These are phyloP conservation scores for Coreoperca whiteheadi DNA, from an alignment of 2,113 vertebrate genomes.

Conservation along the genomic window DNA sequence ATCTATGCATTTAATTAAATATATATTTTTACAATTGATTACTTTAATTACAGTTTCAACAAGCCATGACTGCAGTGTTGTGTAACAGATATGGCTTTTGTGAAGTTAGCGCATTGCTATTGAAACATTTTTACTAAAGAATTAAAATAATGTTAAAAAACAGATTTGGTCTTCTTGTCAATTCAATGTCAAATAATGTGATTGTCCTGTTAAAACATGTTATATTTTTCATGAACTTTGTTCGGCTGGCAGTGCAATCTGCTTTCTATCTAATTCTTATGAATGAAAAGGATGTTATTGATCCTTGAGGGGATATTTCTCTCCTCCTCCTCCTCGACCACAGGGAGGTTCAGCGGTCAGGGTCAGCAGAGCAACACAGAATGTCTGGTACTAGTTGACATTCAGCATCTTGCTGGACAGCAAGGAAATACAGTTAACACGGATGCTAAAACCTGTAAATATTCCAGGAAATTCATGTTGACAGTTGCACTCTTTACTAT, in stretches of 20 bases:
- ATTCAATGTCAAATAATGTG: neutral
- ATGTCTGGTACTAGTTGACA: neutral
- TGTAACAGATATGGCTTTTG: neutral
- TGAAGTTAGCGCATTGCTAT: neutral
- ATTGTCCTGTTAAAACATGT: neutral
- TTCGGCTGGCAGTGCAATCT: neutral
- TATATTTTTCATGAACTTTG: conserved; percentile 5
- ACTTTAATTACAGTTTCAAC: neutral
- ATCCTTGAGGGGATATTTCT: conserved; percentile 10
- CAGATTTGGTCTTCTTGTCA: neutral
- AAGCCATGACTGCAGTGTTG: neutral
- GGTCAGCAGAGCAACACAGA: neutral
- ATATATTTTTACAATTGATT: no score
- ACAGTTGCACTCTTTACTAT: neutral
- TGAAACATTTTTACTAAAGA: neutral
- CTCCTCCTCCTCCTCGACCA: neutral
- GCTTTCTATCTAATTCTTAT: conserved; percentile 2
- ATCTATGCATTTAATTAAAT: neutral
- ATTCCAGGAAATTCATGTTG: neutral
- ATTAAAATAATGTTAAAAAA: neutral
- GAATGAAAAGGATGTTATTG: conserved; percentile 21
- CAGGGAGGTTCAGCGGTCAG: conserved; percentile 15
- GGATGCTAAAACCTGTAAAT: neutral
- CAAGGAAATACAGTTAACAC: neutral
- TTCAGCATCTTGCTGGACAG: conserved; percentile 5